These are phyloP conservation scores for Ephialtes manifestator DNA, from an alignment of 2,888 invertebrate species.

Conservation along the genomic window DNA sequence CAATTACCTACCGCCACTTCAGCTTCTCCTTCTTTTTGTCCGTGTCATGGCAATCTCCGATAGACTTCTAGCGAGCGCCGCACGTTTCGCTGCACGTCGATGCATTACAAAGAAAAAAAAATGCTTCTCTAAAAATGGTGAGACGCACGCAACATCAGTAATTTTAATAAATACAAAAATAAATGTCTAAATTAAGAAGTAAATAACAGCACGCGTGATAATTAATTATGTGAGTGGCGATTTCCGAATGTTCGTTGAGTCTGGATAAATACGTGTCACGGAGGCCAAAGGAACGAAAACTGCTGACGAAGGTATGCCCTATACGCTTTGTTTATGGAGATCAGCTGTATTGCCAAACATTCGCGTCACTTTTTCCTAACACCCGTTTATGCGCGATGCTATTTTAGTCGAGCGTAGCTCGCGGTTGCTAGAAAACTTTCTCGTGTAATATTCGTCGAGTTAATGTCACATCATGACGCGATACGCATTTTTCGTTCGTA, in stretches of 20 bases:
- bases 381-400: conserved; percentile 64
- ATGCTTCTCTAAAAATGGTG: conserved; percentile 77
- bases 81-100: conserved; percentile 22
- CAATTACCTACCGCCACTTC: background rate
- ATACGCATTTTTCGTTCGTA: background rate
- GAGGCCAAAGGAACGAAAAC: conserved; percentile 65
- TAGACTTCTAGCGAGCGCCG: conserved; percentile 13
- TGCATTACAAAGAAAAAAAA: conserved; percentile 41
- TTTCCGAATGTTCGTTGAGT: conserved; percentile 72
- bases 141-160: conserved; percentile 75
- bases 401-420: conserved; percentile 72
- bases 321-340: conserved; percentile 83
- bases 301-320: conserved; percentile 80
- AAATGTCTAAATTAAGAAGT: conserved; percentile 81
- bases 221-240: conserved; percentile 78
- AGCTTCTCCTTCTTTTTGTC: background rate
- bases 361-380: conserved; percentile 72
- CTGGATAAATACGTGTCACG: conserved; percentile 73
- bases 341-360: conserved; percentile 84
- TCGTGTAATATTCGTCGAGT: conserved; percentile 70
- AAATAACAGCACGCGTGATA: conserved; percentile 69
- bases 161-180: conserved; percentile 77
- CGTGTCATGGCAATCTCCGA: conserved; percentile 15
- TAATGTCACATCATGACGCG: conserved; percentile 39
- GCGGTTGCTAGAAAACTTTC: background rate